phyloP scores from a whole-genome alignment of 2,797 vertebrate species.

The Garrulus glandarius region DNA sequence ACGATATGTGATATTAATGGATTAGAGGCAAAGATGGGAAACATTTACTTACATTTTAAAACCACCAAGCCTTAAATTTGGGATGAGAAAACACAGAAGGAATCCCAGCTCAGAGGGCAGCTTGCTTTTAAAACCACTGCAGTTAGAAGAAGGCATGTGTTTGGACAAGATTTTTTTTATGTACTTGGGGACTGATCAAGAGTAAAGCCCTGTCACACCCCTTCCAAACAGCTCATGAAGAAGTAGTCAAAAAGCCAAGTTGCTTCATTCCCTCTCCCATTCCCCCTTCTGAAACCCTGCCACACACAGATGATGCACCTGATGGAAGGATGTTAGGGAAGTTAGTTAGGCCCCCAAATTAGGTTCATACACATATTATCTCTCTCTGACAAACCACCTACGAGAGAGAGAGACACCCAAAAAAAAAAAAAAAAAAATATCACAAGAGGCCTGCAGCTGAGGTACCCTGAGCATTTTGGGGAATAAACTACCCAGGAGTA shows the following conservation, averaged over 20 bases:
- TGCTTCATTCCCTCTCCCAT: neutral
- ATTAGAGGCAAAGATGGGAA: slow-evolving; percentile 13
- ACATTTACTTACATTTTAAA: neutral
- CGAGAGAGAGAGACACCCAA: neutral
- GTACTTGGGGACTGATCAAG: neutral
- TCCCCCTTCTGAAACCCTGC: neutral
- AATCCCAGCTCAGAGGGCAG: neutral
- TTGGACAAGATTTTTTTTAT: neutral
- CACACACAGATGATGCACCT: neutral
- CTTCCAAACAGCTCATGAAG: neutral
- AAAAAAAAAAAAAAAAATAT: neutral
- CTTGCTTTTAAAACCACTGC: neutral
- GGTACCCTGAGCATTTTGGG: neutral
- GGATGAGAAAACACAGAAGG: neutral
- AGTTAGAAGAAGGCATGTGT: neutral
- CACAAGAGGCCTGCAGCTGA: neutral
- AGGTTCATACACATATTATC: neutral
- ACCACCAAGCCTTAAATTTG: neutral
- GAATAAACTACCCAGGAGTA: neutral
- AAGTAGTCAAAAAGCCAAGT: neutral
- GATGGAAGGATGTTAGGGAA: neutral
- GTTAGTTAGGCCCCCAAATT: neutral
- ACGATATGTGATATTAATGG: neutral
- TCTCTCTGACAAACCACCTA: neutral
- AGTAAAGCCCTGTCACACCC: neutral